Base-by-base conservation (phyloP, 2,797 vertebrate species). In the Spizella passerina region DNA sequence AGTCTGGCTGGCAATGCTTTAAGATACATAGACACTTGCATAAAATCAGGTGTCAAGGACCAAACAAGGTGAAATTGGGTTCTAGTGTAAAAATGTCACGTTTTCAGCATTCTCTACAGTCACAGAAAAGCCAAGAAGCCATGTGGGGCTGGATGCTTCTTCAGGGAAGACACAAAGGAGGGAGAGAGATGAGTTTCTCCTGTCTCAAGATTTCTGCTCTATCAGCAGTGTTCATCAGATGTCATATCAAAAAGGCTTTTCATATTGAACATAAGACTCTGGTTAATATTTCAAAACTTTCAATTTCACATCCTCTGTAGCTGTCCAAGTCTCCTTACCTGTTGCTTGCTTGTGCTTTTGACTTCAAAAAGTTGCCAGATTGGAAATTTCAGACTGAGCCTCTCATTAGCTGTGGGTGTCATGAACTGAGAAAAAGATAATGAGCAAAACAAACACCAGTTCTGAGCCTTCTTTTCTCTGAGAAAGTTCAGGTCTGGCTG, bases 11-110 rank as follows among this genome's bases (percentile, higher is more conserved):
- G 14, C 20, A 39, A 4, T 9, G 6, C 53, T 70, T 44, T 11
- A n/a, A 56, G 23, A 9, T 20, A 6, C 4, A 4, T 19, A 12
- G 8, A 6, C 1, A 0, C 14, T 13, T 29, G 7, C 13, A 24
- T 27, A 52, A 71, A 78, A 78, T 22, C 44, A 64, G 36, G 22
- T 83, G 8, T 65, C 34, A 49, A 39, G n/a, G 14, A 29, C 15
- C 43, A 41, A 13, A 52, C 3, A 39, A 52, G 22, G 43, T 16
- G 16, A 72, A 73, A 70, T 32, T 63, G 14, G 11, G 4, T 53
- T 65, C 21, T 43, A 36, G 15, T 65, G 50, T 63, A 77, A 60
- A 77, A 66, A 78, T 26, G 6, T 27, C 9, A 34, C 3, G 2
- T 27, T 90, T 63, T 73, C 59, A 32, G 47, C n/a, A 68, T 38